Evolutionary conservation across 2,888 invertebrate species (phyloP), one percentile per base, ranked within the genome.

Genomic region (Mythimna lalbum): DNA sequence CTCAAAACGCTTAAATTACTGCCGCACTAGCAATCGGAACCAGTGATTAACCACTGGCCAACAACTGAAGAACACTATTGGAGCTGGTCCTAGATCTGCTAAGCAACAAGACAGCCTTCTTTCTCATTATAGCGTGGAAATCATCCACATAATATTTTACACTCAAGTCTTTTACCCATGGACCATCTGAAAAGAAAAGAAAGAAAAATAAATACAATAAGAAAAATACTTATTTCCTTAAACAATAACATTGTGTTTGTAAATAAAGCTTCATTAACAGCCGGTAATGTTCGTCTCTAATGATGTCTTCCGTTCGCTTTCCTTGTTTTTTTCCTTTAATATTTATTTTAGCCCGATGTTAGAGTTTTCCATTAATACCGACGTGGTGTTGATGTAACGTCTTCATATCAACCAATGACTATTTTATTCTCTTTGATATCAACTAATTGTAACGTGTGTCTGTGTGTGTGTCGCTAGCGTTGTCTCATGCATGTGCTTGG

Each of bases 251-350:
- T 68, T 62, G 56, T 57, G 70, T 73, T 56, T 39, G 19, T 60
- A 71, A 73, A 72, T 67, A 59, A 59, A 73, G 68, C 62, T 67
- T 65, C 56, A 69, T 69, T 80, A 63, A 70, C 69, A 78, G 73
- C 14, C 60, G 27, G 74, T 66, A 73, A 79, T 52, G 36, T 68
- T 19, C n/a, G 23, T 27, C 33, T 53, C 60, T 80, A 77, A 80
- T 64, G 76, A 62, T 68, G 62, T 31, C 64, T 64, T 73, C 73
- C 75, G 56, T 27, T 47, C 10, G 10, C 39, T 47, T 64, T 71
- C 43, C 50, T 72, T 63, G 50, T 60, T 78, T 70, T 60, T 78
- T 78, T n/a, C 10, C 55, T 52, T 43, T 43, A 27, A 63, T 59
- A 43, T 62, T 62, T 78, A 60, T 60, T 60, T 78, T 36, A 62